Evolutionary conservation across 2,797 vertebrate species (phyloP).

Genomic region (Acanthurus leucopareius): DNA sequence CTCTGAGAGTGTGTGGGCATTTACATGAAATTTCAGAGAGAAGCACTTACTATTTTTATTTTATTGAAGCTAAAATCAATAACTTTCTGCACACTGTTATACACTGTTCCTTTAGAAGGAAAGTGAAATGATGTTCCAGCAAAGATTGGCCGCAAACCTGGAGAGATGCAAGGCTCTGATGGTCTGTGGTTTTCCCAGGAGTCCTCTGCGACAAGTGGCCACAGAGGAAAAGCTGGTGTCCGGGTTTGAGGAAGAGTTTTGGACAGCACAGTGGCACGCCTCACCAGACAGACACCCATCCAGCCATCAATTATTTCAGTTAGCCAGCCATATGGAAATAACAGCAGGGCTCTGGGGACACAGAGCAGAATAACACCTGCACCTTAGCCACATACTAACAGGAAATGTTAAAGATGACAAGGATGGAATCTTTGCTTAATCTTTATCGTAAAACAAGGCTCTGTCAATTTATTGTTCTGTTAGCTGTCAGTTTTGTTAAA

Average conservation of each 20-base stretch:
- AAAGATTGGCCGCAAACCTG: constrained; percentile 9
- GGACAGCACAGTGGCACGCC: constrained; percentile 35
- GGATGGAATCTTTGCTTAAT: neutral
- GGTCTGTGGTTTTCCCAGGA: neutral
- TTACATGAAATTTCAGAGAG: constrained; percentile 35
- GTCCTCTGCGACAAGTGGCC: constrained; percentile 20
- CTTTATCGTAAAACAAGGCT: too few species aligned
- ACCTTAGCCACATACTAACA: neutral
- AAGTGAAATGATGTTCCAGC: constrained; percentile 8
- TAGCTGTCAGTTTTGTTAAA: too few species aligned
- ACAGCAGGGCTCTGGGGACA: constrained; percentile 28
- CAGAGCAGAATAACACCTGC: constrained; percentile 12
- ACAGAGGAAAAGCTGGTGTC: constrained; percentile 31
- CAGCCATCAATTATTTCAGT: constrained; percentile 35
- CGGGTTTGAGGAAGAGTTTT: constrained; percentile 29
- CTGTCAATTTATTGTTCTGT: too few species aligned
- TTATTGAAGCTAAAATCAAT: constrained; percentile 17
- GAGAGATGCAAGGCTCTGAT: constrained; percentile 1
- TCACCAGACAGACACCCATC: constrained; percentile 39
- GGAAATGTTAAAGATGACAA: neutral
- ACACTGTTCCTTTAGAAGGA: neutral
- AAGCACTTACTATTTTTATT: constrained; percentile 37
- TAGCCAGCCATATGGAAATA: constrained; percentile 2
- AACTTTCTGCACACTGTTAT: neutral
- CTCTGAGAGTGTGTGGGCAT: constrained; percentile 44